Evolutionary conservation across 2,113 vertebrate species (phyloP).

Genomic region (Romanogobio albipinnatus): DNA sequence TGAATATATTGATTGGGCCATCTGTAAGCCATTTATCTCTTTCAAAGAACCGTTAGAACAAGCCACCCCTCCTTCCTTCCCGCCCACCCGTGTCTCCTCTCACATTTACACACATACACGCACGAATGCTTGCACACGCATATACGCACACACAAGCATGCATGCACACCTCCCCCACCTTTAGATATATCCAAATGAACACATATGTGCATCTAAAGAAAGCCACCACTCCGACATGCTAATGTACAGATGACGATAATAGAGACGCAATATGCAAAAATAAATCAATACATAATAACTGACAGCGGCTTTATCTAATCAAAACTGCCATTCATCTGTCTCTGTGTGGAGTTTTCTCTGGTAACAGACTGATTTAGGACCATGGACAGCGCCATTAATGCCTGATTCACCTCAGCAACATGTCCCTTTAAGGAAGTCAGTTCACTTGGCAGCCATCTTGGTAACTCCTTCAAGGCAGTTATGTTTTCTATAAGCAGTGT

Average conservation of each 20-base stretch:
- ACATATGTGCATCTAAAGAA: constrained; percentile 37
- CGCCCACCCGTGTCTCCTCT: constrained; percentile 69
- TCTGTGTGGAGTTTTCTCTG: not conserved
- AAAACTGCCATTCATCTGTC: not conserved
- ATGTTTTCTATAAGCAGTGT: not conserved
- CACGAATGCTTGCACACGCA: constrained; percentile 43
- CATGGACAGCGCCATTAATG: constrained; percentile 42
- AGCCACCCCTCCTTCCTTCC: constrained; percentile 69
- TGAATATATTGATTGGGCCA: constrained; percentile 84
- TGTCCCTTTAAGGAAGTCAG: not conserved
- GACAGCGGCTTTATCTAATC: constrained; percentile 27
- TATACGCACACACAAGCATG: constrained; percentile 28
- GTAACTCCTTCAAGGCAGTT: not conserved
- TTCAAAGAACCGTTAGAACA: constrained; percentile 79
- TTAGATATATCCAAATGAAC: constrained; percentile 30
- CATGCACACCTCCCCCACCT: not conserved
- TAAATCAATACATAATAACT: constrained; percentile 47
- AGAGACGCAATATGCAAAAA: constrained; percentile 40
- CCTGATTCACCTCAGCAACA: not conserved
- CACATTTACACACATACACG: constrained; percentile 47
- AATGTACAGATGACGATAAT: constrained; percentile 55
- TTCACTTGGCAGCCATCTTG: not conserved
- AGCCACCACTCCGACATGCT: constrained; percentile 3
- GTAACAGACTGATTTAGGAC: constrained; percentile 32
- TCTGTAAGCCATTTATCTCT: constrained; percentile 83